Percentiles rank a stretch among this genome's conserved stretches.
Conservation (phyloP, 1,140 invertebrate species). For the Drosophila melanogaster region Release_6_plus_ISO1_MT NC_004354.4:21516501-21517000, state of each 20-base stretch:
- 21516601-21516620: constrained; percentile 82
- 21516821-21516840: not conserved
- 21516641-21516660: constrained; percentile 30
- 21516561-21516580: constrained; percentile 44
- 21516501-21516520: constrained; percentile 19
- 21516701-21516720: constrained; percentile 55
- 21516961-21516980: constrained; percentile 21
- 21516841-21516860: not conserved
- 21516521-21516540: constrained; percentile 75
- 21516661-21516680: constrained; percentile 75
- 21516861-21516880: not conserved
- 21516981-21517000: not conserved
- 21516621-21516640: constrained; percentile 62
- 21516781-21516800: not conserved
- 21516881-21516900: not conserved
- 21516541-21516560: constrained; percentile 61
- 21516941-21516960: constrained; percentile 35
- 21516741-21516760: not conserved
- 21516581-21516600: constrained; percentile 41
- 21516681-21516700: constrained; percentile 75
- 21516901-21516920: not conserved
- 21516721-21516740: constrained; percentile 15
- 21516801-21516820: not conserved
- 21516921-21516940: constrained; percentile 16
- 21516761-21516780: not conserved